phyloP scores from a whole-genome alignment of 2,797 vertebrate species.

The Propithecus deckenii region DNA sequence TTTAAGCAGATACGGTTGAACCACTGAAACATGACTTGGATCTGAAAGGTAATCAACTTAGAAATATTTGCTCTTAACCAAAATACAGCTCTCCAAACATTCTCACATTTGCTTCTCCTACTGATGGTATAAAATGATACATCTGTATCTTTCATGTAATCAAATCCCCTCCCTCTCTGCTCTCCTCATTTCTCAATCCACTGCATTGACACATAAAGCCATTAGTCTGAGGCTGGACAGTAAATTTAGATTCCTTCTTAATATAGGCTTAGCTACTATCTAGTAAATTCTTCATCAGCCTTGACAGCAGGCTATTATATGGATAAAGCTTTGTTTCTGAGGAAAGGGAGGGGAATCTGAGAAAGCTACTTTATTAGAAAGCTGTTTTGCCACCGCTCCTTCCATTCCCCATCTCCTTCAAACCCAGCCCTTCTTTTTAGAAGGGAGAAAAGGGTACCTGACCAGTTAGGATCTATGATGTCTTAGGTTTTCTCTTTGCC shows the following conservation, averaged over 20 bases:
- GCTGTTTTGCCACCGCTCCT: background rate
- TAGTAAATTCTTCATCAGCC: slow-evolving; percentile 39
- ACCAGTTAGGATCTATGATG: background rate
- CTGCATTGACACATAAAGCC: background rate
- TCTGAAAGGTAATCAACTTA: slow-evolving; percentile 34
- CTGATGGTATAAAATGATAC: background rate
- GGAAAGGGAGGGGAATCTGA: background rate
- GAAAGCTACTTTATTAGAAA: background rate
- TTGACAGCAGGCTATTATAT: background rate
- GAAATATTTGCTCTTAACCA: slow-evolving; percentile 39
- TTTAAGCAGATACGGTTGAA: slow-evolving; percentile 18
- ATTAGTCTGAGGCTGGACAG: background rate
- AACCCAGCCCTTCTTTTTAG: background rate
- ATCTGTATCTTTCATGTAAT: background rate
- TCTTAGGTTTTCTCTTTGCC: slow-evolving; percentile 14
- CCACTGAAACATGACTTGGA: slow-evolving; percentile 39
- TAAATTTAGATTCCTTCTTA: slow-evolving; percentile 38
- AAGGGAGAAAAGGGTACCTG: background rate
- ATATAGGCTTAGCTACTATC: background rate
- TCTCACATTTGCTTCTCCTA: background rate
- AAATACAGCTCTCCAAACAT: slow-evolving; percentile 3
- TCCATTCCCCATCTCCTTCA: background rate
- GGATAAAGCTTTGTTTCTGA: slow-evolving; percentile 19
- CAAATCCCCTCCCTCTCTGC: background rate
- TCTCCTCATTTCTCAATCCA: background rate